These are phyloP conservation scores for Choristoneura fumiferana DNA, from an alignment of 1,140 invertebrate species.

Conservation along the genomic window DNA sequence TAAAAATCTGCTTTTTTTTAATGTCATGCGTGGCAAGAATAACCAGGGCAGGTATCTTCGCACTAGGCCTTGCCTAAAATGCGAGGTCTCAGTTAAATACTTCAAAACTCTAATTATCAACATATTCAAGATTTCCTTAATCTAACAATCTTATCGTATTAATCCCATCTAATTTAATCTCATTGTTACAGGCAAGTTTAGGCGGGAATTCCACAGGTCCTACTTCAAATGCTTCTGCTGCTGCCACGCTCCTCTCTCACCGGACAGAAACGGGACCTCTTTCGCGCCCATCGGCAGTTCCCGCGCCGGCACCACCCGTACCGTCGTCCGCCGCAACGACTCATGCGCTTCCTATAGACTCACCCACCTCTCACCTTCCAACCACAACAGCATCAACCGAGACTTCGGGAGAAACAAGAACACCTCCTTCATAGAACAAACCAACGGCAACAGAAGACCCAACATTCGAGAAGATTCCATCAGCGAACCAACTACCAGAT, in stretches of 20 bases:
- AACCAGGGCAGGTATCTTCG: no score
- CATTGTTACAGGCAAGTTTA: conserved; percentile 75
- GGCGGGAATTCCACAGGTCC: conserved; percentile 74
- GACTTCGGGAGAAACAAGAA: conserved; percentile 59
- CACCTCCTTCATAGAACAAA: conserved; percentile 71
- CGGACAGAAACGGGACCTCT: conserved; percentile 60
- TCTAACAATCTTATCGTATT: no score
- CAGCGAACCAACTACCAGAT: conserved; percentile 66
- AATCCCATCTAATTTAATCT: no score
- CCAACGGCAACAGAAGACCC: conserved; percentile 60
- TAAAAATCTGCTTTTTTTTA: no score
- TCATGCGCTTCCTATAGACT: conserved; percentile 71
- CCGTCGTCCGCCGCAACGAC: conserved; percentile 63
- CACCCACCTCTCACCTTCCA: conserved; percentile 69
- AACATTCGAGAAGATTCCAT: conserved; percentile 66
- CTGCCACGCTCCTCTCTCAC: conserved; percentile 41
- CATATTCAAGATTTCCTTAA: no score
- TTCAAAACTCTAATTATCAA: no score
- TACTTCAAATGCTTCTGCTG: conserved; percentile 77
- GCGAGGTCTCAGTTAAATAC: no score
- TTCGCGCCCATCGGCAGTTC: conserved; percentile 65
- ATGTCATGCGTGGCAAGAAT: no score
- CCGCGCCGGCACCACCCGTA: conserved; percentile 56
- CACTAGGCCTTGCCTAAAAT: no score
- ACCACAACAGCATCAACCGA: conserved; percentile 63